phyloP scores from a whole-genome alignment of 2,888 invertebrate species.

The Eupeodes latifasciatus region DNA sequence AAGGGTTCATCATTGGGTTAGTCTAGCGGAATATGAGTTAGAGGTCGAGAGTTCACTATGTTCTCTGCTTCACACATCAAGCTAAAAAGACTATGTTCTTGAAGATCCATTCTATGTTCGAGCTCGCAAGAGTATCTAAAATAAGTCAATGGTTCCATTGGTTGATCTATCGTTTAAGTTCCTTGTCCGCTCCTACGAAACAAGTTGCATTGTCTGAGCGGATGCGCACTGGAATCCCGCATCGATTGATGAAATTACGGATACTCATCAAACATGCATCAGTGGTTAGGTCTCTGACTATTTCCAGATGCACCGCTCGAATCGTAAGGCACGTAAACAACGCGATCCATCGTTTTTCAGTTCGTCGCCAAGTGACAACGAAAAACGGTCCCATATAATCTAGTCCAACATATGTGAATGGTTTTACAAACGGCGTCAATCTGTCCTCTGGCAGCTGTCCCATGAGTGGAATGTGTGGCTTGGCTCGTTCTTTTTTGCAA shows the following conservation, averaged over 20 bases:
- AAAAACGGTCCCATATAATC: slow-evolving; percentile 59
- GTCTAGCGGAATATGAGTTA: background rate
- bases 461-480: slow-evolving; percentile 59
- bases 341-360: background rate
- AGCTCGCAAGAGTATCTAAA: background rate
- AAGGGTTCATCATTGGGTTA: slow-evolving; percentile 7
- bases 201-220: slow-evolving; percentile 49
- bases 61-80: slow-evolving; percentile 12
- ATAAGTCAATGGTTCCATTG: slow-evolving; percentile 4
- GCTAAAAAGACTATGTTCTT: slow-evolving; percentile 4
- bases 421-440: slow-evolving; percentile 44
- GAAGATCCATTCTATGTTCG: background rate
- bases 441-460: slow-evolving; percentile 58
- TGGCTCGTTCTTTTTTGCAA: slow-evolving; percentile 12
- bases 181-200: slow-evolving; percentile 47
- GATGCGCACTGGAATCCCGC: slow-evolving; percentile 31
- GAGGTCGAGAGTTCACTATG: too few species aligned
- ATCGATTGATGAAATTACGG: slow-evolving; percentile 2
- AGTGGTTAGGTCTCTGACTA: background rate
- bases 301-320: too few species aligned
- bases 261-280: background rate
- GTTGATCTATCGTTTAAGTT: slow-evolving; percentile 11
- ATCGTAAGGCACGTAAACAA: too few species aligned
- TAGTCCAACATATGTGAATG: slow-evolving; percentile 61
- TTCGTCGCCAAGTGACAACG: background rate